Evolutionary conservation across 2,888 invertebrate genomes (phyloP), one percentile per base, ranked within the genome.

Genomic region (Ochropleura leucogaster): DNA sequence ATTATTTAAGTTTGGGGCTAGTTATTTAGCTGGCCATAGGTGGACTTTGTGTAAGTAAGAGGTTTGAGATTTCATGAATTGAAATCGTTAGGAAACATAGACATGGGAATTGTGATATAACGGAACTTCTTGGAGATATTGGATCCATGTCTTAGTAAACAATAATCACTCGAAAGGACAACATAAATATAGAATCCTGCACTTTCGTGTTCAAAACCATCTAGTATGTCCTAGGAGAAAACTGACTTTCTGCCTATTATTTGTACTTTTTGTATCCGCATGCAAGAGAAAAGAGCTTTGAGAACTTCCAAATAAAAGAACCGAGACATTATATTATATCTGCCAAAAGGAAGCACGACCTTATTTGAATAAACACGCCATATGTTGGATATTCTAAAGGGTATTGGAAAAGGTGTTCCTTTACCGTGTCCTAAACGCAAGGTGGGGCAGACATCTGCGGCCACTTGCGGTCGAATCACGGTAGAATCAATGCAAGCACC

Each of bases 401-500:
- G 57, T 91, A 91, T 92, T 92, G 86, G 88, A 88, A 91, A 93
- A 94, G 94, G 92, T 94, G 93, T 87, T 86, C 76, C 68, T 83
- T 55, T 65, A 30, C 42, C 10, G 53, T 71, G 51, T 79, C 74
- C 74, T 79, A 85, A 87, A 84, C 72, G 89, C 92, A 95, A 95
- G 94, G 94, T 95, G 95, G 89, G 63, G 62, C 68, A 69, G 82
- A 89, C 96, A 96, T 94, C 95, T 96, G 96, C 91, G 64, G 72
- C 87, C 87, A 84, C 77, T 86, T 85, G 88, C 77, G 84, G 82
- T 87, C 79, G 90, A 95, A 94, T 95, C 94, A 92, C 92, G 86
- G 77, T 70, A 62, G 89, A 95, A 95, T 94, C 95, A 93, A 93
- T 92, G 92, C 90, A 87, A 75, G 87, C 95, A 96, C 95, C 94